A percentile compares a stretch with the other conserved stretches of the same genome.
phyloP scores from a whole-genome alignment of 2,888 invertebrate species.

The Stenodema calcarata region DNA sequence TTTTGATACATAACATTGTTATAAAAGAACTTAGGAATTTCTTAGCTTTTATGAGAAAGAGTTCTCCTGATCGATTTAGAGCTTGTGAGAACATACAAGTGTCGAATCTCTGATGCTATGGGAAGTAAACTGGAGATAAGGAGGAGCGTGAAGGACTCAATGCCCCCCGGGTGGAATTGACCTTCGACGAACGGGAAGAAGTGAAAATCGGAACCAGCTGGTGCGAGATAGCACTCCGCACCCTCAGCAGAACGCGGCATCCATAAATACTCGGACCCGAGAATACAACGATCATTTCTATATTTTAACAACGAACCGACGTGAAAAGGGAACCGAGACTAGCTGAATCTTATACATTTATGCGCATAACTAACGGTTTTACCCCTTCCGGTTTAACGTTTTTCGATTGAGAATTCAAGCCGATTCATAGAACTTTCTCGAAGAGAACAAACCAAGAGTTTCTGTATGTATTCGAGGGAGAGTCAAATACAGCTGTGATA shows the following conservation, averaged over 20 bases:
- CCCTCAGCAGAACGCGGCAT: not conserved
- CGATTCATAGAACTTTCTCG: not conserved
- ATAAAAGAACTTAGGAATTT: no score
- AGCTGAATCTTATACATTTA: not conserved
- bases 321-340: not conserved
- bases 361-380: not conserved
- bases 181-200: not conserved
- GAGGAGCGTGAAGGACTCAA: not conserved
- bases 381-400: not conserved
- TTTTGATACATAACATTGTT: no score
- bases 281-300: not conserved
- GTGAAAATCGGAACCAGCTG: conserved; percentile 6
- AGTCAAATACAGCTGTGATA: not conserved
- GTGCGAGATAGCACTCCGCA: not conserved
- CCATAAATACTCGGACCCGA: not conserved
- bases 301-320: not conserved
- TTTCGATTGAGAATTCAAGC: not conserved
- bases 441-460: not conserved
- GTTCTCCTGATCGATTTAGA: no score
- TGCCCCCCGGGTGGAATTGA: not conserved
- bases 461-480: not conserved
- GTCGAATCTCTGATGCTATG: not conserved
- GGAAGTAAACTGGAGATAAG: not conserved
- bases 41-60: no score
- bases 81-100: no score